A percentile compares a stretch with the other conserved stretches of the same genome.
Conservation (phyloP, 2,797 vertebrate genomes). For the Liasis olivaceus region DNA sequence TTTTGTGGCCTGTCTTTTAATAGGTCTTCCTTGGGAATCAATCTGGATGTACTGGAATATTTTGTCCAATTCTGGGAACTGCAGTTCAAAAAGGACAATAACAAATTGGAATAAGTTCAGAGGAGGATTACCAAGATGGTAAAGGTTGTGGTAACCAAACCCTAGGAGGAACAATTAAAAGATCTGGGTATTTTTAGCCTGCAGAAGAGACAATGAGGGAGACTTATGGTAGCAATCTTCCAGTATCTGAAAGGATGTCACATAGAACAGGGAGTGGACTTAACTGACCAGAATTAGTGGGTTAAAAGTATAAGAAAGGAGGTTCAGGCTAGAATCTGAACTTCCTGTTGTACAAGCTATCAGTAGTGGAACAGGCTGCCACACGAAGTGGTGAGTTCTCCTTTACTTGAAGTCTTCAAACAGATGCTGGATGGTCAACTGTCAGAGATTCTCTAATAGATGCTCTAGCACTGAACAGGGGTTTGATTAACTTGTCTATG, state of each 20-base stretch:
- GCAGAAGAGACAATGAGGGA: not conserved
- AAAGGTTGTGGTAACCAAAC: not conserved
- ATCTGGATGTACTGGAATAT: not conserved
- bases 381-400: not conserved
- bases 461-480: not conserved
- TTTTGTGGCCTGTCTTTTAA: not conserved
- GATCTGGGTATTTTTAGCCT: not conserved
- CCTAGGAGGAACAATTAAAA: not conserved
- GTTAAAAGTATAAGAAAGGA: not conserved
- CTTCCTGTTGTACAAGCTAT: not conserved
- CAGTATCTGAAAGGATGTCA: not conserved
- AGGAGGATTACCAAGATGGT: not conserved
- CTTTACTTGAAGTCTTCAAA: not conserved
- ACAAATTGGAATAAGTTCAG: not conserved
- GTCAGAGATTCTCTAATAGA: not conserved
- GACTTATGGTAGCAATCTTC: not conserved
- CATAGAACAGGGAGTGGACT: not conserved
- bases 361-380: not conserved
- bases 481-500: not conserved
- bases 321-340: not conserved
- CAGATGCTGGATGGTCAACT: not conserved
- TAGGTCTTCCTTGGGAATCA: not conserved
- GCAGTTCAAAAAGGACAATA: not conserved
- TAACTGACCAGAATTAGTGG: not conserved
- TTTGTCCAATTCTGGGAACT: not conserved